phyloP scores from a whole-genome alignment of 2,797 vertebrate genomes.

The Echiichthys vipera region DNA sequence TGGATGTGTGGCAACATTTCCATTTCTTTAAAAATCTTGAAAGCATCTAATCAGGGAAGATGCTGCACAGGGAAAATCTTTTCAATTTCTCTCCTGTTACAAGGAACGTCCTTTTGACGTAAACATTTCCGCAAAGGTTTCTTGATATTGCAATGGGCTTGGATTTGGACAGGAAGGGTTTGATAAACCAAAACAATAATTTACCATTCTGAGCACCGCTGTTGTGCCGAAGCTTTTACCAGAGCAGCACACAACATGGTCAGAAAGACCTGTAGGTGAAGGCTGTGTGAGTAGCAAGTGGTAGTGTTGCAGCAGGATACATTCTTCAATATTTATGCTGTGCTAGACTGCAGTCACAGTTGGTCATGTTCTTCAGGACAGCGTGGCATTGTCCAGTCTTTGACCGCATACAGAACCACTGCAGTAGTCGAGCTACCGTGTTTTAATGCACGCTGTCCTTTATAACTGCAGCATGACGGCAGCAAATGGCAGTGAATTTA shows the following conservation, averaged over 20 bases:
- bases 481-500: slow-evolving; percentile 35
- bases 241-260: not conserved
- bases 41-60: not conserved
- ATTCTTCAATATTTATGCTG: slow-evolving; percentile 50
- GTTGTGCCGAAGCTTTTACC: not conserved
- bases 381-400: slow-evolving; percentile 32
- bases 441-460: slow-evolving; percentile 32
- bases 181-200: slow-evolving; percentile 13
- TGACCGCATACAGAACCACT: slow-evolving; percentile 31
- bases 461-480: slow-evolving; percentile 34
- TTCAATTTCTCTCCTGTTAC: not conserved
- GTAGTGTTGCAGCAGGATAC: slow-evolving; percentile 8
- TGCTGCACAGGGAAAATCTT: not conserved
- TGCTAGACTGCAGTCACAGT: slow-evolving; percentile 29
- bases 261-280: slow-evolving; percentile 1
- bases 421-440: slow-evolving; percentile 8
- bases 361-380: slow-evolving; percentile 24
- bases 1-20: not conserved
- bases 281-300: slow-evolving; percentile 2
- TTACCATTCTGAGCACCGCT: not conserved
- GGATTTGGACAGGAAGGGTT: not conserved
- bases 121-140: not conserved
- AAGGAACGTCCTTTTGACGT: not conserved
- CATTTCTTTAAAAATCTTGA: not conserved
- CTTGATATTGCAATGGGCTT: not conserved